A percentile compares a stretch with the other conserved stretches of the same genome.
These are phyloP conservation scores for Axis porcinus DNA, from an alignment of 2,113 vertebrate genomes.

Conservation along the genomic window DNA sequence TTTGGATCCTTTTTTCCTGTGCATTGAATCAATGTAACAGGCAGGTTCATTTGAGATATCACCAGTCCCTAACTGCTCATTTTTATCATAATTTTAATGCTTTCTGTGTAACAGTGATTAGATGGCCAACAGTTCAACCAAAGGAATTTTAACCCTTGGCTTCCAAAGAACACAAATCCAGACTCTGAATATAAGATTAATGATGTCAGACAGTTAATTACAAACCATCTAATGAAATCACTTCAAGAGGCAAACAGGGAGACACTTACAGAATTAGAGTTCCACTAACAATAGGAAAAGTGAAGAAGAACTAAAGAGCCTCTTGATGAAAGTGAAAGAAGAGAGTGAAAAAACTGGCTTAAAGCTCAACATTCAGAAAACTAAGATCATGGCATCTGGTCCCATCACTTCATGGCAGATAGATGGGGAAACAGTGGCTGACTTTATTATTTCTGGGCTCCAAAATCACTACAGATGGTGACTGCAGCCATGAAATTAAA, in stretches of 20 bases:
- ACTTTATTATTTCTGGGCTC: no score
- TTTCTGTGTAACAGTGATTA: slow-evolving; percentile 6
- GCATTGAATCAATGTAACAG: background rate
- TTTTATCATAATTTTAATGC: background rate
- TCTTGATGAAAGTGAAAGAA: no score
- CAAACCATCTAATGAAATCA: background rate
- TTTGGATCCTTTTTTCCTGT: background rate
- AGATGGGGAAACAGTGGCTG: no score
- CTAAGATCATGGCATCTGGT: no score
- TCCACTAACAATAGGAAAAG: background rate
- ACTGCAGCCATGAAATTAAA: no score
- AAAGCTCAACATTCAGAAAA: no score
- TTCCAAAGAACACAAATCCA: background rate
- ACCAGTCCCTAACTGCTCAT: background rate
- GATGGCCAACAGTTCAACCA: background rate
- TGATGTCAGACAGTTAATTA: background rate
- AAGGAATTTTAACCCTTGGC: background rate
- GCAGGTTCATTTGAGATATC: background rate
- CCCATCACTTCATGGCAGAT: no score
- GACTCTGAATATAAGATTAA: background rate
- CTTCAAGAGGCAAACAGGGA: background rate
- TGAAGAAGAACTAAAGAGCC: no score
- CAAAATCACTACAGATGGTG: no score
- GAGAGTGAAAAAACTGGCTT: no score
- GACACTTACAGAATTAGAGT: background rate